Conservation (phyloP, 2,797 vertebrate species). For the Pygocentrus nattereri region DNA sequence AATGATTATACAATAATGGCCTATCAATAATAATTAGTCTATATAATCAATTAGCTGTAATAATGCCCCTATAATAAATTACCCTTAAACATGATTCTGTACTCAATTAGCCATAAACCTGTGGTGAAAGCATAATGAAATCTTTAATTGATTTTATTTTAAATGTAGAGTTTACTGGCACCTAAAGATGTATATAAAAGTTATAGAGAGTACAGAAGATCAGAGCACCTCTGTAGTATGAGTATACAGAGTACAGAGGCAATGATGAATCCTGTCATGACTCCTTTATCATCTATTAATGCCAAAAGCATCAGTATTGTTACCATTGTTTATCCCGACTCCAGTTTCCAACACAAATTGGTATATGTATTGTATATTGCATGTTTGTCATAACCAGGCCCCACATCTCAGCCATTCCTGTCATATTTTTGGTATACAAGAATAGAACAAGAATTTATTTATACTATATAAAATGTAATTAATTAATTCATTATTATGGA, state of each 20-base stretch:
- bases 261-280: not conserved
- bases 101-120: constrained; percentile 8
- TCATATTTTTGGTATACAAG: too few relatives aligned
- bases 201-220: not conserved
- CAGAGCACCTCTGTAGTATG: not conserved
- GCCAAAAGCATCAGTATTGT: not conserved
- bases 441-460: too few relatives aligned
- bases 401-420: too few relatives aligned
- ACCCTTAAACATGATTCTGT: constrained; percentile 17
- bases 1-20: constrained; percentile 46
- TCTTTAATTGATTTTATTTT: constrained; percentile 15
- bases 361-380: not conserved
- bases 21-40: constrained; percentile 42
- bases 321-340: not conserved
- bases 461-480: too few relatives aligned
- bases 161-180: not conserved
- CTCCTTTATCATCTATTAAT: too few relatives aligned
- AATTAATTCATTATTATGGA: too few relatives aligned
- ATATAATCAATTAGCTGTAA: constrained; percentile 22
- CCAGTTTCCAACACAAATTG: not conserved
- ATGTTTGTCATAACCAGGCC: not conserved
- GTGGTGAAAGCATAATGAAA: constrained; percentile 4
- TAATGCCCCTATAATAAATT: constrained; percentile 39
- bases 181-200: not conserved
- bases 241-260: not conserved